phyloP scores from a whole-genome alignment of 2,113 vertebrate species.

The Xenopus tropicalis region UCB_Xtro_10.0 CM004450.2:50159501-50160000 shows the following conservation, averaged over 20 bases:
- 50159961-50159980: slow-evolving; percentile 57
- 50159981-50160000: slow-evolving; percentile 48
- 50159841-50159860: slow-evolving; percentile 63
- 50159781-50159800: slow-evolving; percentile 52
- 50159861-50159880: slow-evolving; percentile 59
- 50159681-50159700: slow-evolving; percentile 37
- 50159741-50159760: slow-evolving; percentile 49
- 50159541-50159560: too few species aligned
- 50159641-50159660: not conserved
- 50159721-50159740: slow-evolving; percentile 46
- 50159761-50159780: slow-evolving; percentile 56
- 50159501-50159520: too few species aligned
- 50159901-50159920: slow-evolving; percentile 48
- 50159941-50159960: slow-evolving; percentile 59
- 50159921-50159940: slow-evolving; percentile 52
- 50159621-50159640: too few species aligned
- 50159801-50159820: slow-evolving; percentile 57
- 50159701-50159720: slow-evolving; percentile 47
- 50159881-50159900: slow-evolving; percentile 66
- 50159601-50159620: too few species aligned
- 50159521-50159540: too few species aligned
- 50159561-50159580: too few species aligned
- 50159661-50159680: slow-evolving; percentile 39
- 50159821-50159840: slow-evolving; percentile 63
- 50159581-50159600: too few species aligned